Base-by-base conservation (phyloP, 2,888 invertebrate genomes). In the Tenthredo livida region DNA sequence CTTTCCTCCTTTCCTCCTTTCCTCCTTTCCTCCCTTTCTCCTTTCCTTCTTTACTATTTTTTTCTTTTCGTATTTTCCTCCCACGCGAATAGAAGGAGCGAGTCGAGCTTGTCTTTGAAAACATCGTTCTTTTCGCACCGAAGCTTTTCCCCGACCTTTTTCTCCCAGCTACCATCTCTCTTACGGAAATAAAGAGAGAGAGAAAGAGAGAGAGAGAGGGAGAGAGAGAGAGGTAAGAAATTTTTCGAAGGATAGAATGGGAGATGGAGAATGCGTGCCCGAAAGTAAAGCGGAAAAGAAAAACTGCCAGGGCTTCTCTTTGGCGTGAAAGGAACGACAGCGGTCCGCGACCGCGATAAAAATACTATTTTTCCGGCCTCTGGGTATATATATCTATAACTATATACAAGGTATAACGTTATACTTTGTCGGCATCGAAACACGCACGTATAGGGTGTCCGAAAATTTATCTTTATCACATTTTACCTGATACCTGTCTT, bases 351-450 rank as follows among this genome's bases (percentile, higher is more conserved):
- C 77, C 50, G 50, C 77, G 54, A 77, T 77, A 77, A 77, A 77
- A 77, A 77, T 77, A 77, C 77, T 21, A 77, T 54, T 77, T 77
- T 77, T 77, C 77, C 54, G 50, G 29, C 77, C 33, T 54, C 77
- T 54, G 77, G 77, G 54, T 77, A 54, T 77, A 54, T 33, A 33
- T 33, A 37, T 37, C 33, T 33, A 37, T 67, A 33, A 12, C 12
- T 67, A 33, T 40, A 73, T 73, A 73, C 43, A 40, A 43, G 40
- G 50, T 77, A 47, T 29, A 73, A 43, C 72, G 40, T 73, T 21
- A 73, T 73, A 73, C 43, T 73, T 37, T 2, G 33, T 70, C 21
- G 43, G 10, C 40, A 73, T 73, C 72, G 25, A 70, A 73, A 73
- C 47, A 15, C n/a, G 40, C 40, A 21, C 10, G 1, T 37, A 70